Evolutionary conservation across 2,113 vertebrate genomes (phyloP).

Genomic region (Grammomys dolichurus): DNA sequence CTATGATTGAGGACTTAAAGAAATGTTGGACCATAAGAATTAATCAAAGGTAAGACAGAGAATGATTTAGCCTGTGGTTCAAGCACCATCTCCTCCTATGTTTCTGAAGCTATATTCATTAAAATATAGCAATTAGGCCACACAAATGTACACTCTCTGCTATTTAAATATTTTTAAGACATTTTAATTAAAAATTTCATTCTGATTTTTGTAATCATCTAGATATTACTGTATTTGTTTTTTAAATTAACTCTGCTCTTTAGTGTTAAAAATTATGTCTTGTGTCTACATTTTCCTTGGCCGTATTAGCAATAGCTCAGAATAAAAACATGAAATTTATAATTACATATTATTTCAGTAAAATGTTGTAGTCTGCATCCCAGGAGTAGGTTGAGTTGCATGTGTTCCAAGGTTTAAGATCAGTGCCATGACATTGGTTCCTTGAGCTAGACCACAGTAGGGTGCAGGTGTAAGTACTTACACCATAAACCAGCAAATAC

Average conservation of each 20-base stretch:
- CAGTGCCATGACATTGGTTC: neutral
- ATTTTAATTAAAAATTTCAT: neutral
- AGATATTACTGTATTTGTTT: constrained; percentile 8
- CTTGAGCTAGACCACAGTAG: neutral
- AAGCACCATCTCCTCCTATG: neutral
- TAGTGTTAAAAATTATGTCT: constrained; percentile 25
- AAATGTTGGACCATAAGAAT: constrained; percentile 8
- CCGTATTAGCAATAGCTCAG: neutral
- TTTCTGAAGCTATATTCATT: constrained; percentile 33
- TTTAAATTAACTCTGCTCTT: constrained; percentile 13
- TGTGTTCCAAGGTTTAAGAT: neutral
- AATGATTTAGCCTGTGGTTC: neutral
- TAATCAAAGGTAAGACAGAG: neutral
- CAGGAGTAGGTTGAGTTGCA: neutral
- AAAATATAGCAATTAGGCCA: neutral
- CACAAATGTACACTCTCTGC: neutral
- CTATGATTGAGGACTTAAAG: constrained; percentile 37
- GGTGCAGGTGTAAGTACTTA: neutral
- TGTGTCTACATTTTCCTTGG: neutral
- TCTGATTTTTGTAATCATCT: neutral
- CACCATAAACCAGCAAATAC: neutral
- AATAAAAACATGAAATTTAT: neutral
- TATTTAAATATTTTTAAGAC: neutral
- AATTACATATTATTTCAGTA: neutral
- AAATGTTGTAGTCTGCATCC: neutral